Percentiles rank a stretch among this genome's conserved stretches.
Conservation (phyloP, 2,113 vertebrate species). For the Larimichthys crocea region DNA sequence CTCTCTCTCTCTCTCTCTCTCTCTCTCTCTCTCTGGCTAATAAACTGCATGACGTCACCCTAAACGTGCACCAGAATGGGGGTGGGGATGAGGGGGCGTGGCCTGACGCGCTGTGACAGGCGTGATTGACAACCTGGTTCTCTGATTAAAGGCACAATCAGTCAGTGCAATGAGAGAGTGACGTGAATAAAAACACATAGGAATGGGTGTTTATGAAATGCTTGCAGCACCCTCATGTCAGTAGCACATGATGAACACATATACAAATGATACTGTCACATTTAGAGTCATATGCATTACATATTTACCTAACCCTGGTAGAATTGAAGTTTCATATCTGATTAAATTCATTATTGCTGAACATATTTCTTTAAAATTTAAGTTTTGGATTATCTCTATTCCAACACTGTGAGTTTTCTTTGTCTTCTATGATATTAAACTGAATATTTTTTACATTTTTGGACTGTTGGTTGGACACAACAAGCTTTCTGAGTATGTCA, state of each 20-base stretch:
- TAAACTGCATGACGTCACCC: constrained; percentile 78
- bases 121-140: constrained; percentile 61
- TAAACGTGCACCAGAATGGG: constrained; percentile 39
- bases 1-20: too few relatives aligned
- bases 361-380: neutral
- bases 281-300: too few relatives aligned
- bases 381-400: too few relatives aligned
- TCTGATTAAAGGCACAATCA: constrained; percentile 70
- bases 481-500: neutral
- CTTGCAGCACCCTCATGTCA: neutral
- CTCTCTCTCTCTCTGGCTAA: constrained; percentile 46
- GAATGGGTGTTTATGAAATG: neutral
- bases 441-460: neutral
- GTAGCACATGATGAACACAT: neutral
- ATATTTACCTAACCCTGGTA: neutral
- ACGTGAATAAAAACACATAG: neutral
- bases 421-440: neutral
- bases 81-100: constrained; percentile 76
- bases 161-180: neutral
- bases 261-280: neutral
- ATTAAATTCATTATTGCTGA: too few relatives aligned
- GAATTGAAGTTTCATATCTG: neutral
- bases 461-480: neutral
- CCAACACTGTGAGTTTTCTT: neutral
- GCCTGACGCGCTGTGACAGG: constrained; percentile 26